Evolutionary conservation across 2,797 vertebrate genomes (phyloP).

Genomic region (Phyllotis vaccarum): DNA sequence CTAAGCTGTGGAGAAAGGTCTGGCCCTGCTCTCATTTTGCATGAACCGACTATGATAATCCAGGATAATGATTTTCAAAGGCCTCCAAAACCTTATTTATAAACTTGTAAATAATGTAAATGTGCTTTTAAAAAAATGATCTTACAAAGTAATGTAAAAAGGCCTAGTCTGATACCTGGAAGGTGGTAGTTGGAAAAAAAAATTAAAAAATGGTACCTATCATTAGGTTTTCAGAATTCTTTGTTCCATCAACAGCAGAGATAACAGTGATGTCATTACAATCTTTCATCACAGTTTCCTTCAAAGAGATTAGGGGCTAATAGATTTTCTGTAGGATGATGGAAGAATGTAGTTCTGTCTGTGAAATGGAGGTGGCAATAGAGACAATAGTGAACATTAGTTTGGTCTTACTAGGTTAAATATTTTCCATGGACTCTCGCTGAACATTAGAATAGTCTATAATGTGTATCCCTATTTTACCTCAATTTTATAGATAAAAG

Average conservation of each 20-base stretch:
- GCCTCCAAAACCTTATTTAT: neutral
- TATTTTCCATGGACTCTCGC: neutral
- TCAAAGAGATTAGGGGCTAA: neutral
- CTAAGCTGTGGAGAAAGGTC: neutral
- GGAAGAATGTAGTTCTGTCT: neutral
- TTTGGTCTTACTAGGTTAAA: neutral
- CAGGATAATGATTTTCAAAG: neutral
- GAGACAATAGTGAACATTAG: neutral
- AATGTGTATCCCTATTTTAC: neutral
- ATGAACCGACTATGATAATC: neutral
- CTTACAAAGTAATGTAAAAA: neutral
- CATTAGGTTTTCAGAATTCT: constrained; percentile 13
- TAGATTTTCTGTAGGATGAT: neutral
- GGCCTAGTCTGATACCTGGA: neutral
- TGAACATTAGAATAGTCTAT: neutral
- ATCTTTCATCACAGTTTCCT: constrained; percentile 19
- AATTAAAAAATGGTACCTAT: neutral
- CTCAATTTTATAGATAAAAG: neutral
- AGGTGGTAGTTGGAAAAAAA: neutral
- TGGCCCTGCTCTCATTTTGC: neutral
- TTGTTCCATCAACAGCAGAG: constrained; percentile 1
- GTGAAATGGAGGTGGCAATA: neutral
- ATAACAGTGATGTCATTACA: neutral
- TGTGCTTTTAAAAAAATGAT: neutral
- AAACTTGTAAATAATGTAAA: neutral